Evolutionary conservation across 2,797 vertebrate genomes (phyloP), one percentile per base, ranked within the genome.

Genomic region (Gambelia wislizenii): DNA sequence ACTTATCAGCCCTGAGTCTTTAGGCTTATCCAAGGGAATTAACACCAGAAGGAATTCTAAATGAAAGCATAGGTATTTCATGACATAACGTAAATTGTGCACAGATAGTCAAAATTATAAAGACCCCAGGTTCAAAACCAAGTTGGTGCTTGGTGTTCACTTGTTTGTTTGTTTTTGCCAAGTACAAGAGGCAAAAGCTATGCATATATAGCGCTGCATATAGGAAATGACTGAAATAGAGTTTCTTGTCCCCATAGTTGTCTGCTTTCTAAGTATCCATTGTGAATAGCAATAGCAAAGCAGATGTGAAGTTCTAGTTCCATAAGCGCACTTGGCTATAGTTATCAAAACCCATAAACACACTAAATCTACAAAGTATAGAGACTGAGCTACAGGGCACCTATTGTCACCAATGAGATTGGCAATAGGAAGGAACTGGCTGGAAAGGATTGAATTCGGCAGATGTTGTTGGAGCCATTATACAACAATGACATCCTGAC

Each of bases 401-500:
- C 0, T 0, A 76, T 20, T 84, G 39, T 54, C 70, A 80, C 75
- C 79, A 90, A 33, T 2, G 0, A 2, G 10, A 4, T 20, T 89
- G 77, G 25, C 10, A 82, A 5, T 86, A 84, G 86, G 22, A 86
- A 61, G 56, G 39, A 54, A 79, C 1, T 0, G 1, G 74, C 87
- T 77, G 85, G 69, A 87, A 33, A 27, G 47, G 49, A 74, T 72
- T 56, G 1, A n/a, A 74, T 56, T 49, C 49, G 10, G 33, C 86
- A 91, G 88, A 56, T 92, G 89, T n/a, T 94, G n/a, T 88, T 92
- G 88, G 80, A 87, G 75, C 88, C 89, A 7, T 12, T 0, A 0
- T 4, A 59, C 89, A 90, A 59, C 76, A 56, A 30, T 2, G 27
- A 77, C 80, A 75, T 79, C 54, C 80, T 90, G 70, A 80, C 75